phyloP scores from a whole-genome alignment of 2,113 vertebrate genomes.

The Mormoops blainvillei region DNA sequence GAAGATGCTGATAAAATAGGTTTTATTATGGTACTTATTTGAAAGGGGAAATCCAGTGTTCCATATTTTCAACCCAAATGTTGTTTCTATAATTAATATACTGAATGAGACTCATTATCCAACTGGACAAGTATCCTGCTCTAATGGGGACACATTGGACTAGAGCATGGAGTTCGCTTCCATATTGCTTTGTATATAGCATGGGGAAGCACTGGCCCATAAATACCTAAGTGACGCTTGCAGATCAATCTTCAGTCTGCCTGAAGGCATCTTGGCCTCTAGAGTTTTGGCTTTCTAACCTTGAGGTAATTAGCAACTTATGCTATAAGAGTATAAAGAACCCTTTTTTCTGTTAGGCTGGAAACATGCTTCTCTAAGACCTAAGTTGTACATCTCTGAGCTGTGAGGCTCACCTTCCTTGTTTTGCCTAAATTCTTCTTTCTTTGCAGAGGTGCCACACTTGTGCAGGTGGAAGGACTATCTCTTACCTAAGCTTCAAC shows the following conservation, averaged over 20 bases:
- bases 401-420: neutral
- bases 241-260: neutral
- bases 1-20: constrained; percentile 28
- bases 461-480: neutral
- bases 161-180: neutral
- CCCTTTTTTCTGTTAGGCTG: neutral
- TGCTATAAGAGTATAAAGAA: neutral
- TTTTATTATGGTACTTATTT: constrained; percentile 42
- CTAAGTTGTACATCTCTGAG: neutral
- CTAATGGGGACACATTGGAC: neutral
- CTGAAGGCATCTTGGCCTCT: neutral
- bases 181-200: neutral
- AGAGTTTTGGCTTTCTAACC: neutral
- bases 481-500: neutral
- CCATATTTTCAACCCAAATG: constrained; percentile 29
- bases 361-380: neutral
- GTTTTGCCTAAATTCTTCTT: neutral
- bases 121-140: neutral
- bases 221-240: neutral
- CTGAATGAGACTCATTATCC: neutral
- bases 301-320: neutral
- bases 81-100: constrained; percentile 12
- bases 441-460: neutral
- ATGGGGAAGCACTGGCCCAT: neutral
- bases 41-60: constrained; percentile 16